These are phyloP conservation scores for Andrena chrysosceles DNA, from an alignment of 2,888 invertebrate species.

Conservation along the genomic window DNA sequence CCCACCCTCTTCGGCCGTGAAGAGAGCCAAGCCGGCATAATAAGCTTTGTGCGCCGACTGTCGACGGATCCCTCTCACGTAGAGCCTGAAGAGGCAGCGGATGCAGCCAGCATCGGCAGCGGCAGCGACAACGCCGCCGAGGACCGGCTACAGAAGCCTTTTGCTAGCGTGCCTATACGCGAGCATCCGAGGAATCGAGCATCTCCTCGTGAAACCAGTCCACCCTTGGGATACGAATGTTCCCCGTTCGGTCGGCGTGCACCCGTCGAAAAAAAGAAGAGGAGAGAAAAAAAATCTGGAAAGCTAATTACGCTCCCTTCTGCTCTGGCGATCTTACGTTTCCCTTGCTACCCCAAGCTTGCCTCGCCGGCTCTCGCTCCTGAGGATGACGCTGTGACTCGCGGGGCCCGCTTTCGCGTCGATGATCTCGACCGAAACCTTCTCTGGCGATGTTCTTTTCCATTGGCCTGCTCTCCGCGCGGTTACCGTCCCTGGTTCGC, in stretches of 20 bases:
- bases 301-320: constrained; percentile 65
- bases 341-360: constrained; percentile 2
- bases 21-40: constrained; percentile 78
- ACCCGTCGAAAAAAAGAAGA: constrained; percentile 27
- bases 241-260: constrained; percentile 11
- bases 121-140: constrained; percentile 64
- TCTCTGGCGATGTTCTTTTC: background rate
- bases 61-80: constrained; percentile 71
- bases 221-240: constrained; percentile 41
- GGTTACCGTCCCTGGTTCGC: no score
- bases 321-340: constrained; percentile 43
- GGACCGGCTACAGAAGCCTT: constrained; percentile 60
- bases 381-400: constrained; percentile 10
- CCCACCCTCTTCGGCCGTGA: constrained; percentile 64
- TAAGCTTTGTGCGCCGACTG: constrained; percentile 80
- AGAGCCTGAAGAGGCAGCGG: constrained; percentile 60
- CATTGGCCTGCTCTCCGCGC: background rate
- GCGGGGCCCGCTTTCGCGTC: background rate
- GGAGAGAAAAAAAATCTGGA: constrained; percentile 30
- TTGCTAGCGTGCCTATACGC: constrained; percentile 60
- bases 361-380: background rate
- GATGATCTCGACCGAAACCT: background rate
- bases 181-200: constrained; percentile 73
- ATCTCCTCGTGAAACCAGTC: constrained; percentile 59
- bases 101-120: constrained; percentile 67